phyloP scores from a whole-genome alignment of 2,888 invertebrate species.

The Chrysolina oricalcia region DNA sequence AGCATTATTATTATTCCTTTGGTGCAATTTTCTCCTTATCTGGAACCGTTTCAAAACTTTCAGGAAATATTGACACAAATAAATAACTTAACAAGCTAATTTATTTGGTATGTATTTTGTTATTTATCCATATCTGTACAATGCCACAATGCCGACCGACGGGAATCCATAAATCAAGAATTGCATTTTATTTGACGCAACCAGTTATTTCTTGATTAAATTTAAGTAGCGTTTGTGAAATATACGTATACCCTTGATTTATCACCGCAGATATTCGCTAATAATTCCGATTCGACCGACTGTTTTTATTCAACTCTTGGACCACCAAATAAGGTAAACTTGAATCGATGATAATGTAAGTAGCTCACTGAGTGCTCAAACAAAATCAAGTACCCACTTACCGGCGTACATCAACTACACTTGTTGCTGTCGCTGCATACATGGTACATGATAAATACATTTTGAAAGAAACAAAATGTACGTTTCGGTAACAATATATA shows the following conservation, averaged over 20 bases:
- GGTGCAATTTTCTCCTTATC: conserved; percentile 18
- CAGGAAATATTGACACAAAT: conserved; percentile 10
- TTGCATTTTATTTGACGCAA: conserved; percentile 12
- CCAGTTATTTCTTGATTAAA: conserved; percentile 22
- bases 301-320: conserved; percentile 17
- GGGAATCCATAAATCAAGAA: conserved; percentile 12
- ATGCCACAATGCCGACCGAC: neutral
- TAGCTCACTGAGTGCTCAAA: conserved; percentile 43
- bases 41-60: conserved; percentile 20
- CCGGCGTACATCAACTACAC: conserved; percentile 38
- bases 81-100: conserved; percentile 19
- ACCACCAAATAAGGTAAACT: conserved; percentile 46
- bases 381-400: conserved; percentile 40
- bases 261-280: conserved; percentile 7
- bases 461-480: too few species aligned
- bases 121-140: conserved; percentile 9
- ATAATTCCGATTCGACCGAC: conserved; percentile 18
- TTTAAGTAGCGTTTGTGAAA: conserved; percentile 16
- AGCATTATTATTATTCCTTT: neutral
- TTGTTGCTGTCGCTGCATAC: neutral
- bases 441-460: neutral
- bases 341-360: conserved; percentile 43
- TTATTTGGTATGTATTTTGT: conserved; percentile 7
- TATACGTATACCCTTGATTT: conserved; percentile 14
- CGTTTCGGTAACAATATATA: too few species aligned